A percentile compares a stretch with the other conserved stretches of the same genome.
phyloP scores from a whole-genome alignment of 2,113 vertebrate species.

The Bubo blakistoni region DNA sequence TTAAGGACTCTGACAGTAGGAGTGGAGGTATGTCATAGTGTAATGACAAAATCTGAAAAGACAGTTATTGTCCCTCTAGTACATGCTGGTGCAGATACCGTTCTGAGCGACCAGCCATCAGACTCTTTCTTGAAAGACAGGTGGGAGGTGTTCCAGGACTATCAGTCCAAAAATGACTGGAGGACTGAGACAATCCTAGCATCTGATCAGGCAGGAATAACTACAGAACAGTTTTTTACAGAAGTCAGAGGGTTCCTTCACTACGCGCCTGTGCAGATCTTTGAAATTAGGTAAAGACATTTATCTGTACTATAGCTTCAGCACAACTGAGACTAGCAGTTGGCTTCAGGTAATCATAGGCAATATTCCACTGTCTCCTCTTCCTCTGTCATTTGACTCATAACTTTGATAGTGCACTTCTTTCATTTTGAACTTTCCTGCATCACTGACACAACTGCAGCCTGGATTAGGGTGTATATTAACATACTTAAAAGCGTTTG shows the following conservation, averaged over 20 bases:
- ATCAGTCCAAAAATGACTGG: not conserved
- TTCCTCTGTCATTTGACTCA: not conserved
- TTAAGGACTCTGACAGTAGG: not conserved
- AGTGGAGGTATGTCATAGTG: not conserved
- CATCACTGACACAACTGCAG: not conserved
- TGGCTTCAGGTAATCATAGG: not conserved
- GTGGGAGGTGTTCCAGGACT: not conserved
- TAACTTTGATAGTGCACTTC: not conserved
- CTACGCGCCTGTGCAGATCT: not conserved
- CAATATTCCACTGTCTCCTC: not conserved
- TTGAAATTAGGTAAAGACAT: not conserved
- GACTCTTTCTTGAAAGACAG: not conserved
- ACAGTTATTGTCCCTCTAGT: not conserved
- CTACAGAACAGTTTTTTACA: not conserved
- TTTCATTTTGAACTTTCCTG: not conserved
- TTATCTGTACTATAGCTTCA: not conserved
- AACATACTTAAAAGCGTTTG: not conserved
- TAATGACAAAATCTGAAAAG: not conserved
- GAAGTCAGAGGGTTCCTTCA: not conserved
- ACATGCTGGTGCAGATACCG: not conserved
- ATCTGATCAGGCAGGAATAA: not conserved
- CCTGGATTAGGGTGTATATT: not conserved
- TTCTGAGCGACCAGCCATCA: not conserved
- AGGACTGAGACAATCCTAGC: not conserved
- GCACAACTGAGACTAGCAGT: not conserved